Conservation (phyloP, 2,888 invertebrate genomes). For the Watsonalla cultraria region DNA sequence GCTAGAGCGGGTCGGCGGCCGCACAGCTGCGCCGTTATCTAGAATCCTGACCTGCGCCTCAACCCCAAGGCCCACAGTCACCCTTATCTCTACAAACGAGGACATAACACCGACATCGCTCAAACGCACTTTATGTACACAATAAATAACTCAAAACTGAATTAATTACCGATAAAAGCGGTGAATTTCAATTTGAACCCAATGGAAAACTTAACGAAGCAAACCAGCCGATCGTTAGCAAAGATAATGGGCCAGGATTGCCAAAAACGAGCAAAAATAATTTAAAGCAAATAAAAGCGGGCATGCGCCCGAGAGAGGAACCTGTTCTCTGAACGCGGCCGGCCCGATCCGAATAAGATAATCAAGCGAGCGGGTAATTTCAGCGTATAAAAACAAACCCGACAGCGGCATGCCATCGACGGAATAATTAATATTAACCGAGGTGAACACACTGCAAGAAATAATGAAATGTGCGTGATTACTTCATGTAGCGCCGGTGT, state of each 20-base stretch:
- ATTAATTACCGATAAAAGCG: constrained; percentile 52
- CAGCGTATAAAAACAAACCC: constrained; percentile 54
- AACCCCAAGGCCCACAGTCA: constrained; percentile 51
- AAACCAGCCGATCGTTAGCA: constrained; percentile 62
- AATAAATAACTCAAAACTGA: constrained; percentile 55
- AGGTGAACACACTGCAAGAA: constrained; percentile 37
- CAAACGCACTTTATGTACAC: constrained; percentile 40
- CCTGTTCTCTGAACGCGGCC: constrained; percentile 51
- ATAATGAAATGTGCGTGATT: constrained; percentile 25
- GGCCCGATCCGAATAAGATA: constrained; percentile 68
- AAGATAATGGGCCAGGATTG: constrained; percentile 69
- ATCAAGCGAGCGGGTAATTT: constrained; percentile 68
- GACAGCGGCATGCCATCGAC: constrained; percentile 44
- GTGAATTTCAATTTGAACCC: constrained; percentile 58
- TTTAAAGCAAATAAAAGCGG: constrained; percentile 74
- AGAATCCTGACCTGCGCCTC: constrained; percentile 59
- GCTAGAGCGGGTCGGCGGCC: constrained; percentile 50
- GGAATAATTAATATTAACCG: constrained; percentile 60
- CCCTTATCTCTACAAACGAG: constrained; percentile 69
- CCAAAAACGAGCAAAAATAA: constrained; percentile 73
- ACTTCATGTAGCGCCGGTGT: constrained; percentile 31
- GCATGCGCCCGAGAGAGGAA: constrained; percentile 56
- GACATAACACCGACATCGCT: constrained; percentile 59
- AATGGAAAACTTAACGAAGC: constrained; percentile 70
- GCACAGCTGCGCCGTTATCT: constrained; percentile 61